Conservation (phyloP, 2,888 invertebrate genomes). For the Pristionchus exspectatus region DNA sequence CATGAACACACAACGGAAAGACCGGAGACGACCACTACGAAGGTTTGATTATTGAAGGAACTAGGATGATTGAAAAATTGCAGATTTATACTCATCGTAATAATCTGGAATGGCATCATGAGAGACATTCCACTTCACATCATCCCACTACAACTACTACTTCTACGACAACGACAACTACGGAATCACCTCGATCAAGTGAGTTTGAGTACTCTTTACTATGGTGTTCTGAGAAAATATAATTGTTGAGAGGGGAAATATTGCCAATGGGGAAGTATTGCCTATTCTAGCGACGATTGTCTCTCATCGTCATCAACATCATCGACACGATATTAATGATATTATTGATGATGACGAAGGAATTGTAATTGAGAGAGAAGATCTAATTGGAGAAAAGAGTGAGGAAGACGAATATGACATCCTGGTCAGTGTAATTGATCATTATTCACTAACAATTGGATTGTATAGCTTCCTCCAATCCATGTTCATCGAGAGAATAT, state of each 20-base stretch:
- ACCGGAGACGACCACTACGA: background rate
- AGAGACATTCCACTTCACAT: background rate
- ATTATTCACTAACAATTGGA: background rate
- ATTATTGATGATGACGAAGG: constrained; percentile 28
- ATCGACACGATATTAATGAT: background rate
- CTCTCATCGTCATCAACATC: constrained; percentile 41
- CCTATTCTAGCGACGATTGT: background rate
- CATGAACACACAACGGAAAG: constrained; percentile 1
- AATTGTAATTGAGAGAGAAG: constrained; percentile 44
- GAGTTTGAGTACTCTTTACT: background rate
- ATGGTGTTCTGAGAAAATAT: background rate
- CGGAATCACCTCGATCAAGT: background rate
- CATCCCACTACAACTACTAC: background rate
- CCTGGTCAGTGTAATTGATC: background rate
- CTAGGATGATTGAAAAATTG: background rate
- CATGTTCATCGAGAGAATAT: constrained; percentile 23
- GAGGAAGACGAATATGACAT: constrained; percentile 30
- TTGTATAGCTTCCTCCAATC: constrained; percentile 1
- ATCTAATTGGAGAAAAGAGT: constrained; percentile 14
- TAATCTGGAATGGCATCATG: constrained; percentile 19
- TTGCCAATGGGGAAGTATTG: background rate
- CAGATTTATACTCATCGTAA: constrained; percentile 38
- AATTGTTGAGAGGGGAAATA: background rate
- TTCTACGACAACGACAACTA: background rate
- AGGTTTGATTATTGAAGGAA: background rate